These are phyloP conservation scores for Nymphalis c-album DNA, from an alignment of 2,888 invertebrate genomes.

Conservation along the genomic window DNA sequence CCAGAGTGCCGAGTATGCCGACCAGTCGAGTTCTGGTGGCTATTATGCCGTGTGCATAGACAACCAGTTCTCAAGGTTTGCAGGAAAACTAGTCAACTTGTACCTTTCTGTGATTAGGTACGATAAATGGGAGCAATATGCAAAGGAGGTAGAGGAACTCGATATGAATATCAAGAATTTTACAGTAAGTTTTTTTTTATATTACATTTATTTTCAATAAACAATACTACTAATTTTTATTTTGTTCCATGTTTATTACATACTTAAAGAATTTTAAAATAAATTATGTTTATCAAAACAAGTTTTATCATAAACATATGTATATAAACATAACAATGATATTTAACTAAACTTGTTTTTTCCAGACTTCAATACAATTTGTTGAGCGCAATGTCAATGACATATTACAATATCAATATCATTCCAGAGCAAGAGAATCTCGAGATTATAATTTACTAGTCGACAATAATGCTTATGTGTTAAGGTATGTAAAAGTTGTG, in stretches of 20 bases:
- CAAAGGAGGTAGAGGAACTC: slow-evolving; percentile 92
- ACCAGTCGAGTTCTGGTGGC: slow-evolving; percentile 89
- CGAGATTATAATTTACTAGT: slow-evolving; percentile 90
- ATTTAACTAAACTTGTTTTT: slow-evolving; percentile 31
- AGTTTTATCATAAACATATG: too few relatives aligned
- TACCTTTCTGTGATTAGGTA: slow-evolving; percentile 95
- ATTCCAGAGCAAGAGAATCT: slow-evolving; percentile 89
- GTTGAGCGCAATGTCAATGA: slow-evolving; percentile 93
- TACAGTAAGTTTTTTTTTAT: slow-evolving; percentile 83
- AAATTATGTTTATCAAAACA: too few relatives aligned
- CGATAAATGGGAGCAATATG: slow-evolving; percentile 95
- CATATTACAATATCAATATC: slow-evolving; percentile 91
- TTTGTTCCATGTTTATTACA: not conserved
- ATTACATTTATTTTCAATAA: not conserved
- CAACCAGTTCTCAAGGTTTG: slow-evolving; percentile 95
- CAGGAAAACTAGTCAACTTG: slow-evolving; percentile 92
- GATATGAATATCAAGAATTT: slow-evolving; percentile 95
- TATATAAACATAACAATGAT: too few relatives aligned
- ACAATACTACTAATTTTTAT: not conserved
- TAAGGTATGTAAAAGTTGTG: slow-evolving; percentile 67
- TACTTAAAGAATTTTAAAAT: too few relatives aligned
- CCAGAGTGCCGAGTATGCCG: slow-evolving; percentile 93
- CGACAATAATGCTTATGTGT: slow-evolving; percentile 93
- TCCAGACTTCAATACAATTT: slow-evolving; percentile 86
- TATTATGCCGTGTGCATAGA: slow-evolving; percentile 96